Evolutionary conservation across 1,140 invertebrate genomes (phyloP), one percentile per base, ranked within the genome.

Genomic region (Gerris buenoi): DNA sequence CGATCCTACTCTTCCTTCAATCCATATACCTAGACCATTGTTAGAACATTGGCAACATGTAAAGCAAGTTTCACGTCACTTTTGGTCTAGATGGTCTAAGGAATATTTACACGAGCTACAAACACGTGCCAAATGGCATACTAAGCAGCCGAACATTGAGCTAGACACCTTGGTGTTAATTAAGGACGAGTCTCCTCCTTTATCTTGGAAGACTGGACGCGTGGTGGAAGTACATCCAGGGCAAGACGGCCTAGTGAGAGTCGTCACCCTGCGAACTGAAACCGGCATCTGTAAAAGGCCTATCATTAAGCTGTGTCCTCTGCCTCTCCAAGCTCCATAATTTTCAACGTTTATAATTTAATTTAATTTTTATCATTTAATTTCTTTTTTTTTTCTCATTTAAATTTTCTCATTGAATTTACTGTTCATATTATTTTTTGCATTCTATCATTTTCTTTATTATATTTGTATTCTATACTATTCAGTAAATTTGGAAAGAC

Each of bases 21-120:
- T 2, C 65, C 25, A 62, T 33, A 13, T 14, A 27, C 27, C 57
- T 18, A 5, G n/a, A 27, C 73, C 72, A 65, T 68, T 70, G 18
- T 65, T 73, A 14, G 66, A 65, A 13, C 2, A 67, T 18, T 74
- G 66, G 69, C 70, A 74, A 67, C 58, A 60, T 2, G 22, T 72
- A 15, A 68, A 74, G 64, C 57, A 66, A 23, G 46, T 74, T 15
- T 22, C 56, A 13, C 68, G 72, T 26, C 68, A 72, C 18, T 74
- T 77, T 64, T 79, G 75, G 75, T 58, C 68, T n/a, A 60, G 74
- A n/a, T 78, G 76, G 74, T 70, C 65, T 1, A 65, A 63, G 1
- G 75, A 78, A 29, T 79, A 78, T 64, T 67, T 72, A 1, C 56
- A 60, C 27, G 22, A 73, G 58, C 61, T 76, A 29, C 74, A 76